A percentile compares a stretch with the other conserved stretches of the same genome.
Evolutionary conservation across 1,140 invertebrate species (phyloP).

Genomic region (Bombus superbus): DNA sequence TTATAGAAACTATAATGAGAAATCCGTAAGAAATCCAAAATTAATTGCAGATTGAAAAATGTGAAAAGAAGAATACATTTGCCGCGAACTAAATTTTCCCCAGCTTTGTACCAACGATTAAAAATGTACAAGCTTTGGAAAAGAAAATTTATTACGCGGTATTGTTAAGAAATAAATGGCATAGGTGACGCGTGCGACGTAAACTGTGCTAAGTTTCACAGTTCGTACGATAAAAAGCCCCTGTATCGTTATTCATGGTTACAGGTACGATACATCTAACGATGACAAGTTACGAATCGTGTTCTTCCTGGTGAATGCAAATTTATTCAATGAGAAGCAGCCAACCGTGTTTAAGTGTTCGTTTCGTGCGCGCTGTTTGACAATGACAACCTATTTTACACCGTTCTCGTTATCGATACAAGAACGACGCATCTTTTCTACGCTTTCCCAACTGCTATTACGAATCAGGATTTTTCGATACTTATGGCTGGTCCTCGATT

Average conservation of each 20-base stretch:
- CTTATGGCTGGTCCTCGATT: no score
- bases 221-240: neutral
- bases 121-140: no score
- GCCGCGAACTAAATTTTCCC: no score
- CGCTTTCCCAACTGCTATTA: no score
- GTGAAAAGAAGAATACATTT: no score
- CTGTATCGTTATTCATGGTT: constrained; percentile 50
- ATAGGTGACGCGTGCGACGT: neutral
- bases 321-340: constrained; percentile 30
- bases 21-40: no score
- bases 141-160: no score
- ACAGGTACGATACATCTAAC: constrained; percentile 36
- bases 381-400: neutral
- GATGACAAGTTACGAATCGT: constrained; percentile 37
- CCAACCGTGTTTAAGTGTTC: constrained; percentile 2
- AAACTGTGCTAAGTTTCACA: neutral
- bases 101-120: no score
- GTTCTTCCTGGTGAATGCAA: constrained; percentile 44
- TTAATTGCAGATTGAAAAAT: no score
- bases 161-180: neutral
- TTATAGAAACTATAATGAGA: no score
- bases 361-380: neutral
- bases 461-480: no score
- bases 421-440: neutral
- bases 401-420: neutral